Conservation (phyloP, 2,113 vertebrate species). For the Malurus alboscapulatus region DNA sequence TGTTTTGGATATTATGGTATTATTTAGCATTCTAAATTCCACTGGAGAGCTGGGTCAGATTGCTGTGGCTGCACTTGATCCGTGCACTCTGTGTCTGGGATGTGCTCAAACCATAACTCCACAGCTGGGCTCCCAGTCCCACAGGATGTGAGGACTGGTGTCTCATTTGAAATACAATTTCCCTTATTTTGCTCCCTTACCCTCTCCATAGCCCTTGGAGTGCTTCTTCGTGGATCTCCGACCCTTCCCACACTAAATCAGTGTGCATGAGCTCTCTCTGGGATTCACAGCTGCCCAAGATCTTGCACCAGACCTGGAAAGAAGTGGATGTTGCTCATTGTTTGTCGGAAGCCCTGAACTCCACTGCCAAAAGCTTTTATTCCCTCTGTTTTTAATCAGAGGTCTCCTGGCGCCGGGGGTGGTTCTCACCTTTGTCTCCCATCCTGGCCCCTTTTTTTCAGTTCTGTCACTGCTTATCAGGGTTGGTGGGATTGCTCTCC, state of each 20-base stretch:
- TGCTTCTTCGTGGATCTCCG: not conserved
- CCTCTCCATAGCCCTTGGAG: not conserved
- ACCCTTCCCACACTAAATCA: not conserved
- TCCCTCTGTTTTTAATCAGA: not conserved
- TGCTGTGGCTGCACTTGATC: not conserved
- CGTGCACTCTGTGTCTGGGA: rapidly evolving
- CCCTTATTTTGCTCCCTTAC: not conserved
- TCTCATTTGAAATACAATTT: not conserved
- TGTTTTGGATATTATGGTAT: not conserved
- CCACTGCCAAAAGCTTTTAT: not conserved
- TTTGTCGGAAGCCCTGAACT: not conserved
- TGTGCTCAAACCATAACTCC: not conserved
- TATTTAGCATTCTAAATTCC: not conserved
- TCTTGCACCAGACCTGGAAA: not conserved
- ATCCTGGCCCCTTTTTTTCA: not conserved
- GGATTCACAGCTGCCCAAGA: not conserved
- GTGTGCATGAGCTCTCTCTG: not conserved
- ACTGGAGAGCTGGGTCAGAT: not conserved
- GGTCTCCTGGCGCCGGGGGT: not conserved
- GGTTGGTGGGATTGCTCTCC: not conserved
- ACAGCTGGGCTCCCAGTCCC: not conserved
- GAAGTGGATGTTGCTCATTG: not conserved
- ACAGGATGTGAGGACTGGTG: not conserved
- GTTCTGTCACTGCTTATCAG: not conserved
- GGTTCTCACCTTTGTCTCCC: not conserved